Evolutionary conservation across 2,797 vertebrate species (phyloP).

Genomic region (Falco biarmicus): DNA sequence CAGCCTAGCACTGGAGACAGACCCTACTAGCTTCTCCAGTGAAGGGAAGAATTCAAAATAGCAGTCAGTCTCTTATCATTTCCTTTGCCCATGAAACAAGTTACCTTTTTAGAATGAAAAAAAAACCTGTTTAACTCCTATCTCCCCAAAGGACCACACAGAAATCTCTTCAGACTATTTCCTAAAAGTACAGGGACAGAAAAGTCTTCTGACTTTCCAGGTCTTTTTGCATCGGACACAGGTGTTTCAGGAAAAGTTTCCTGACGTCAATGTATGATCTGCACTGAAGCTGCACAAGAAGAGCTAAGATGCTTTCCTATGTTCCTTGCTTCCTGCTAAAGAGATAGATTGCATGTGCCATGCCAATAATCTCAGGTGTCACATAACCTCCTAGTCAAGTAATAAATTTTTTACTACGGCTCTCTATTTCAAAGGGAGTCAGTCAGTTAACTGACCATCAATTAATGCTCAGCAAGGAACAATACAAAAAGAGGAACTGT

Average conservation of each 20-base stretch:
- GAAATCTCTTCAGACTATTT: background rate
- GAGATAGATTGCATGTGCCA: background rate
- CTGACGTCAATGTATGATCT: accelerated
- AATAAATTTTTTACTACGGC: background rate
- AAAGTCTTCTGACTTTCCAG: background rate
- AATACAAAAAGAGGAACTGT: background rate
- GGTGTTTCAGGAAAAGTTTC: background rate
- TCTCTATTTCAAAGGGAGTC: background rate
- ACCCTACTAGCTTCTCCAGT: background rate
- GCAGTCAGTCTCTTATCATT: background rate
- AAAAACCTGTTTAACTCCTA: background rate
- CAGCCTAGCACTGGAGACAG: background rate
- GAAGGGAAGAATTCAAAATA: background rate
- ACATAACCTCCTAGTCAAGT: background rate
- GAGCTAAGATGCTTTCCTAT: background rate
- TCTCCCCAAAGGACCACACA: background rate
- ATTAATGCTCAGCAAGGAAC: slow-evolving; percentile 8
- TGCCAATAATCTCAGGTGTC: background rate
- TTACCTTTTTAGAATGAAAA: background rate
- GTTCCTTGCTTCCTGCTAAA: background rate
- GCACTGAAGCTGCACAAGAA: background rate
- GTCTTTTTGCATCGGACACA: background rate
- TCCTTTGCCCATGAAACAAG: background rate
- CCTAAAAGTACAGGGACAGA: background rate
- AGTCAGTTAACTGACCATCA: background rate